Conservation (phyloP, 2,888 invertebrate genomes). For the Caradrina kadenii region DNA sequence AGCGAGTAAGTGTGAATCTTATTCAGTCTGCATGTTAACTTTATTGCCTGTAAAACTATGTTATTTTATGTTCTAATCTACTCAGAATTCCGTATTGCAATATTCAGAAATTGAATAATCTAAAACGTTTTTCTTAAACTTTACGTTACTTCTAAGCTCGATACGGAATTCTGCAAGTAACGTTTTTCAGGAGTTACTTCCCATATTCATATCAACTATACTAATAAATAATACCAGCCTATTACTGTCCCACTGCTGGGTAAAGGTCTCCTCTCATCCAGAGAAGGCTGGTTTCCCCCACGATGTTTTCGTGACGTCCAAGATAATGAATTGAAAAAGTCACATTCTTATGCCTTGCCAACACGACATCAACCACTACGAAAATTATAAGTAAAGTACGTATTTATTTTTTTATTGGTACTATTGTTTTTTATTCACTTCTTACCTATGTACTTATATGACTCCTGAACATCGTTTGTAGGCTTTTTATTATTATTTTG, state of each 20-base stretch:
- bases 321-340: too few species aligned
- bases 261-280: too few species aligned
- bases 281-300: too few species aligned
- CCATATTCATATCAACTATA: too few species aligned
- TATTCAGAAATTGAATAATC: not conserved
- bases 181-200: slow-evolving; percentile 28
- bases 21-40: slow-evolving; percentile 22
- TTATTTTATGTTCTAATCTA: slow-evolving; percentile 32
- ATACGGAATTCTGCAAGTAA: slow-evolving; percentile 40
- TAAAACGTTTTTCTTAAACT: not conserved
- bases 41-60: slow-evolving; percentile 33
- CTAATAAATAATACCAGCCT: too few species aligned
- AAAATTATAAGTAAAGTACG: too few species aligned
- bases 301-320: too few species aligned
- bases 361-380: too few species aligned
- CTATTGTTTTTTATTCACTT: too few species aligned
- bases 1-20: slow-evolving; percentile 90
- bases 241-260: too few species aligned
- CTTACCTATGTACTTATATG: not conserved
- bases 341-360: too few species aligned
- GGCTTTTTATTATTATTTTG: slow-evolving; percentile 31
- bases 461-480: slow-evolving; percentile 39
- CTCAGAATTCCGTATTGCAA: slow-evolving; percentile 39
- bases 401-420: too few species aligned
- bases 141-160: not conserved